Evolutionary conservation across 2,888 invertebrate species (phyloP).

Genomic region (Cerastis leucographa): DNA sequence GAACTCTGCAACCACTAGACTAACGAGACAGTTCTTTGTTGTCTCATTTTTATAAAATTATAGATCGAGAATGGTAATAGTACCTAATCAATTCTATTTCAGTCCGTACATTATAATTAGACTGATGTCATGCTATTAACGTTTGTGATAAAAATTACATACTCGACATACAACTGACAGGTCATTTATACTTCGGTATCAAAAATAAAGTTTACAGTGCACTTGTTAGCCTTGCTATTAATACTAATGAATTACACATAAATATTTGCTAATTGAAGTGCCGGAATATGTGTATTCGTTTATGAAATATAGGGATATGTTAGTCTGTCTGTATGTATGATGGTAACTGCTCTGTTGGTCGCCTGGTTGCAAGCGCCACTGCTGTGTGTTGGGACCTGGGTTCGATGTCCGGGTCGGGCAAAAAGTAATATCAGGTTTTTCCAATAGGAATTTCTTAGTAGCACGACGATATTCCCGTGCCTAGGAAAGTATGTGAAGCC

Average conservation of each 20-base stretch:
- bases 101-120: not conserved
- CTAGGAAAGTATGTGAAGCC: too few relatives aligned
- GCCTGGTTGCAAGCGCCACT: not conserved
- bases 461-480: too few relatives aligned
- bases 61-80: not conserved
- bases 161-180: not conserved
- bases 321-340: not conserved
- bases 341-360: not conserved
- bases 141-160: conserved; percentile 16
- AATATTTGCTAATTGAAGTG: conserved; percentile 14
- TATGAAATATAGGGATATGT: not conserved
- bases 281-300: not conserved
- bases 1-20: not conserved
- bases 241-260: conserved; percentile 25
- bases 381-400: not conserved
- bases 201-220: conserved; percentile 10
- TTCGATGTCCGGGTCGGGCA: not conserved
- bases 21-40: not conserved
- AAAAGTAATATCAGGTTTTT: not conserved
- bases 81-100: not conserved
- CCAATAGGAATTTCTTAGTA: not conserved
- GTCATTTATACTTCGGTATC: not conserved
- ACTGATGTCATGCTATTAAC: not conserved
- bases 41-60: not conserved
- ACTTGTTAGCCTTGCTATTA: conserved; percentile 40